phyloP scores from a whole-genome alignment of 2,888 invertebrate genomes.

The Augiades crinisus region DNA sequence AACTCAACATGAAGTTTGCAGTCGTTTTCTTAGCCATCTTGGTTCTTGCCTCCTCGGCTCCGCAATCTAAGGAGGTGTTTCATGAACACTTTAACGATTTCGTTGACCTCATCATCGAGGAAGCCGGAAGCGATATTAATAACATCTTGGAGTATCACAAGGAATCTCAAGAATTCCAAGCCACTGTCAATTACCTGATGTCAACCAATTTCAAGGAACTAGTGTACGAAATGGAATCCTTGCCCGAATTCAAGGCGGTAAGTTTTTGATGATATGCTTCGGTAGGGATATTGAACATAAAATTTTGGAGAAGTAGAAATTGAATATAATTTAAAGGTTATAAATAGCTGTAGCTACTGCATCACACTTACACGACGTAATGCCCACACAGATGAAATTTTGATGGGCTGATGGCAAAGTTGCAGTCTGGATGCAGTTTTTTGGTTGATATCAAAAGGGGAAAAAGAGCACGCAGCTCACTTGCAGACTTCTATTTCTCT shows the following conservation, averaged over 20 bases:
- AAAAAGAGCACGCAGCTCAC: no score
- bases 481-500: no score
- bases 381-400: no score
- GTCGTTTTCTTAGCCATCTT: conserved; percentile 45
- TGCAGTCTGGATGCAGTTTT: no score
- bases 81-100: conserved; percentile 65
- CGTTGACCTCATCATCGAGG: conserved; percentile 46
- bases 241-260: conserved; percentile 62
- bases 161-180: conserved; percentile 53
- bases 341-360: no score
- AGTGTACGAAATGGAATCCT: conserved; percentile 56
- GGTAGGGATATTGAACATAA: no score
- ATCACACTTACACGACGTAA: no score
- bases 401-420: no score
- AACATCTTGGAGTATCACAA: conserved; percentile 44
- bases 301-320: no score
- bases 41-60: conserved; percentile 47
- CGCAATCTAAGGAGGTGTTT: conserved; percentile 57
- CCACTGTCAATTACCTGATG: conserved; percentile 44
- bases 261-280: no score
- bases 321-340: no score
- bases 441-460: no score
- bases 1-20: conserved; percentile 47
- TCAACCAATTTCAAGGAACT: conserved; percentile 53
- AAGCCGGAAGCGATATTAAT: conserved; percentile 40